phyloP scores from a whole-genome alignment of 2,113 vertebrate species.

The Marmota flaviventris region DNA sequence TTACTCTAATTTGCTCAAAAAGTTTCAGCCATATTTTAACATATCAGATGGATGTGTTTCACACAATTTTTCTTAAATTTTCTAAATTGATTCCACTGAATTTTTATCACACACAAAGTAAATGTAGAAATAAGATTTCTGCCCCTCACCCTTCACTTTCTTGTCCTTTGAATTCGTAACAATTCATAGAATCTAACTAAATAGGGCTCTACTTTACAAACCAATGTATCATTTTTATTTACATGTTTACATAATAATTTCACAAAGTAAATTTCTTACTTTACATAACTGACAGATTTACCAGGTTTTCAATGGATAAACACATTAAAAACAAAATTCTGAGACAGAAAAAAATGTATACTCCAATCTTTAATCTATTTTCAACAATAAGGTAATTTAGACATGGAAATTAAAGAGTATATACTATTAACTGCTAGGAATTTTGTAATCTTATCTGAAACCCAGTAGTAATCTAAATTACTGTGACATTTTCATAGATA shows the following conservation, averaged over 20 bases:
- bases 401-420: slow-evolving; percentile 10
- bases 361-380: neutral
- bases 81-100: neutral
- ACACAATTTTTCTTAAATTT: neutral
- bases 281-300: slow-evolving; percentile 12
- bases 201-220: neutral
- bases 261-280: slow-evolving; percentile 49
- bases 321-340: slow-evolving; percentile 48
- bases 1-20: neutral
- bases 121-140: neutral
- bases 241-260: slow-evolving; percentile 33
- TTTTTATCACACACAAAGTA: neutral
- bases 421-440: neutral
- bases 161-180: slow-evolving; percentile 23
- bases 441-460: slow-evolving; percentile 50
- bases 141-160: neutral
- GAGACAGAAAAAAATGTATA: slow-evolving; percentile 45
- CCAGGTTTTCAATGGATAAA: neutral
- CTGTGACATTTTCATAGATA: slow-evolving; percentile 30
- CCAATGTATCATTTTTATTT: slow-evolving; percentile 22
- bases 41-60: neutral
- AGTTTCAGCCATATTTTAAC: neutral
- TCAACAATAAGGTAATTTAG: neutral
- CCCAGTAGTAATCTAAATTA: neutral
- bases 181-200: neutral